Conservation (phyloP, 2,797 vertebrate genomes). For the Eupleurogrammus muticus region DNA sequence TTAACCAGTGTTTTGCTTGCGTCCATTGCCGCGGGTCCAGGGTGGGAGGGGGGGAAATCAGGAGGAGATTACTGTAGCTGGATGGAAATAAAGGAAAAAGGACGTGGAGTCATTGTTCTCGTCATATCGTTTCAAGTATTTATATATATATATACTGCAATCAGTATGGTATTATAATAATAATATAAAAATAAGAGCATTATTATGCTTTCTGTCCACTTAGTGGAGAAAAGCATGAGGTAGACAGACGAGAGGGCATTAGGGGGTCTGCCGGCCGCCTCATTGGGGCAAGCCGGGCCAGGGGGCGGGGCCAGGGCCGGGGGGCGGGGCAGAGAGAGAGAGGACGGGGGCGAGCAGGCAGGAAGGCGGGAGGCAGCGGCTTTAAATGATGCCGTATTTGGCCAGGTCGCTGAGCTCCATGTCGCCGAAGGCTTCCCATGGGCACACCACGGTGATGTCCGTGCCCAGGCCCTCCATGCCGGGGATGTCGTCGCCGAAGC, state of each 20-base stretch:
- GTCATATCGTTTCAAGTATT: constrained; percentile 71
- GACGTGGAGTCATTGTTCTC: constrained; percentile 55
- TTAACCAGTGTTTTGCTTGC: constrained; percentile 67
- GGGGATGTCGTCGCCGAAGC: constrained; percentile 97
- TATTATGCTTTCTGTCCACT: constrained; percentile 56
- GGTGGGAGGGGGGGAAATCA: not conserved
- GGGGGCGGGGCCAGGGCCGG: constrained; percentile 28
- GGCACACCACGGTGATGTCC: constrained; percentile 89
- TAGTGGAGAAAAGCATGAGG: constrained; percentile 61
- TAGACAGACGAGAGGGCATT: constrained; percentile 74
- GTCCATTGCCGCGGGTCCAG: constrained; percentile 46
- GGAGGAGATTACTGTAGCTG: constrained; percentile 29
- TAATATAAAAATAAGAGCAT: constrained; percentile 66
- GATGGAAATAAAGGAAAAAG: constrained; percentile 36
- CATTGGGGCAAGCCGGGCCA: constrained; percentile 54
- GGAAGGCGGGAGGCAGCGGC: constrained; percentile 66
- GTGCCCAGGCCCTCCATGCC: constrained; percentile 97
- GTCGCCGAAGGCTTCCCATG: constrained; percentile 89
- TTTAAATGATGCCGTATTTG: constrained; percentile 89
- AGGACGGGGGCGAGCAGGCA: constrained; percentile 40
- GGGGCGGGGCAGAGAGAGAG: constrained; percentile 7
- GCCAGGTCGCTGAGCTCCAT: constrained; percentile 90
- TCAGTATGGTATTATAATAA: constrained; percentile 75
- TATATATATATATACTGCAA: constrained; percentile 65
- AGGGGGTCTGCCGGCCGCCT: constrained; percentile 67